Base-by-base conservation (phyloP, 2,797 vertebrate genomes). In the Mus minutoides region DNA sequence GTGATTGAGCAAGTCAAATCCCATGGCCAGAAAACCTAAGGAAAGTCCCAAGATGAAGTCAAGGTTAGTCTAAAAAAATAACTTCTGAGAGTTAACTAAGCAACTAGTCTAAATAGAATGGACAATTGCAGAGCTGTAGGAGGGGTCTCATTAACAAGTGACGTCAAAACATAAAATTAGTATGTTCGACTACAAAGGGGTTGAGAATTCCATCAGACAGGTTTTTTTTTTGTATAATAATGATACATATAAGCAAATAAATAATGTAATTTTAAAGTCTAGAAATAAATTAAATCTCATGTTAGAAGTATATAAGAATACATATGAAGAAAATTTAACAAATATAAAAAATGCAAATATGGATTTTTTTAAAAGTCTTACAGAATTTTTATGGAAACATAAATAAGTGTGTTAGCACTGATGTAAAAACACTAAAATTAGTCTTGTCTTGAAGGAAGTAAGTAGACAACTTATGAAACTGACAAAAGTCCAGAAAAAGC, bases 1-100 rank as follows among this genome's bases (percentile, higher is more conserved):
- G 64, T 73, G 29, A 91, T 80, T 78, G 24, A 69, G 22, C 8
- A 93, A 46, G 5, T 91, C n/a, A 17, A 26, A 76, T 19, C 8
- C 37, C 79, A 76, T 8, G 3, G 82, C 13, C 29, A 11, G 85
- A n/a, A 12, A 94, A 77, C 11, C n/a, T 76, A 73, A 64, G 58
- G 76, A 37, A 95, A 92, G 93, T 95, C 49, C 54, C 56, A n/a
- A 83, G 37, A 56, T 37, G 31, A 78, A 92, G 91, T 29, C n/a
- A 91, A 95, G 73, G 56, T 54, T 93, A 92, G 64, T 92, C 92
- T 83, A 89, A 56, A 34, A 95, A 95, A 95, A 90, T 84, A 76
- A 49, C 76, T 60, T 37, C 64, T 3, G 7, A 79, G 24, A 0
- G 19, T 22, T 77, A 79, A 40, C 1, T 62, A 56, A 83, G 24